Conservation (phyloP, 2,888 invertebrate genomes). For the Aspidiotus destructor region DNA sequence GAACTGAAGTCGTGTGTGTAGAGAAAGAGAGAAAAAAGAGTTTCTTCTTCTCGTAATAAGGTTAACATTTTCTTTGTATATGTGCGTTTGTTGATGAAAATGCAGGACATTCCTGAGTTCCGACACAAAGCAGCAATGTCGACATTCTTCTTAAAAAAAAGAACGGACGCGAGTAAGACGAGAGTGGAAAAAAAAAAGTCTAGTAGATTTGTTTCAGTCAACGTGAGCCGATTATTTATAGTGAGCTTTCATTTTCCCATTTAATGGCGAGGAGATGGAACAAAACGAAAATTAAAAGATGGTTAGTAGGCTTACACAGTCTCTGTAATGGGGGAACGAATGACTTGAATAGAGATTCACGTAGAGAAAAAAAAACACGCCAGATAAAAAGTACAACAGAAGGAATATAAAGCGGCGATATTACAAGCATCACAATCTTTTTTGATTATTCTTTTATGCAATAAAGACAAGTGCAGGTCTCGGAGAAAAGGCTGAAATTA, state of each 20-base stretch:
- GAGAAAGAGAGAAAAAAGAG: neutral
- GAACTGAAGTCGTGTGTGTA: neutral
- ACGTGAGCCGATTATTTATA: constrained; percentile 15
- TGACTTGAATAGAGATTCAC: no score
- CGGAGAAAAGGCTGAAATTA: no score
- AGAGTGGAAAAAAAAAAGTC: neutral
- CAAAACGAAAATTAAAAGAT: no score
- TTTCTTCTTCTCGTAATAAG: neutral
- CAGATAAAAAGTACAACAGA: no score
- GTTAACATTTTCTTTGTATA: neutral
- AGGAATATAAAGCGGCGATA: no score
- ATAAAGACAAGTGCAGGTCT: no score
- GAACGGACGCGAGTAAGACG: neutral
- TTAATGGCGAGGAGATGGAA: neutral
- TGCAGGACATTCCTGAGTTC: neutral
- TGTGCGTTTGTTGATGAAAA: neutral
- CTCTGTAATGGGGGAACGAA: no score
- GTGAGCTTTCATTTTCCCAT: constrained; percentile 10
- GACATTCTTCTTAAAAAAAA: neutral
- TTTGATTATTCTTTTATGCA: no score
- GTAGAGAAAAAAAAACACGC: no score
- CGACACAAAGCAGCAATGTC: neutral
- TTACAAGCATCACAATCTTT: no score
- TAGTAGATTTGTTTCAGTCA: constrained; percentile 10
- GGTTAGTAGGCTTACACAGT: no score